Base-by-base conservation (phyloP, 92 coral and sea anemone genomes). In the Bergia sp. region DNA sequence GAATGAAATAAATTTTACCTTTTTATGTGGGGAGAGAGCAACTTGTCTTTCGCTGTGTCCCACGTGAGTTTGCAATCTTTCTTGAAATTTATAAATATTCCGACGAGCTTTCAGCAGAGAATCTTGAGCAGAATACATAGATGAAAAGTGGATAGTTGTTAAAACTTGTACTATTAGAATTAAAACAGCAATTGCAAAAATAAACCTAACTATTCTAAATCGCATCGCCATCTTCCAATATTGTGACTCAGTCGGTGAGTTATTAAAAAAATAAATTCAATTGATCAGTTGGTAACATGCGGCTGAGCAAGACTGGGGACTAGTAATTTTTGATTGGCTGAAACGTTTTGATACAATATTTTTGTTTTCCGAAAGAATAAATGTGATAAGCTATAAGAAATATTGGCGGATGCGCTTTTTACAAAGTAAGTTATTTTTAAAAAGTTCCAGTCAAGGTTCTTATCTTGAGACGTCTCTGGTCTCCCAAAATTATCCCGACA, bases 101-200 rank as follows among this genome's bases (percentile, higher is more conserved):
- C 82, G 92, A 39, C 88, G 87, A 66, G 92, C 92, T 85, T 80
- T 82, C 4, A 90, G 84, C 2, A 90, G 89, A 77, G 92, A 95
- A 13, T 95, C 95, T 42, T 95, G 98, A 3, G 94, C 89, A 90
- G 95, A 92, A 89, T 96, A 90, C 89, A 71, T 95, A 36, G 99
- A 97, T 41, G 99, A 97, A 84, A 97, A 97, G 88, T 95, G 95
- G 23, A 97, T 86, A 16, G 97, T 92, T 65, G 98, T 91, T 78
- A 95, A 89, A 21, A 97, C 93, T 83, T 97, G 99, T 50, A 97
- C 94, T 11, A 97, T 55, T 43, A 94, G 94, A 73, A 97, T 94
- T 12, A 95, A 92, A 76, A 87, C 95, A 49, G 92, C 94, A 36
- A 97, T 90, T 86, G 91, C 96, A 53, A 97, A 65, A 36, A 97